phyloP scores from a whole-genome alignment of 2,888 invertebrate species.

The Drosophila recens region DNA sequence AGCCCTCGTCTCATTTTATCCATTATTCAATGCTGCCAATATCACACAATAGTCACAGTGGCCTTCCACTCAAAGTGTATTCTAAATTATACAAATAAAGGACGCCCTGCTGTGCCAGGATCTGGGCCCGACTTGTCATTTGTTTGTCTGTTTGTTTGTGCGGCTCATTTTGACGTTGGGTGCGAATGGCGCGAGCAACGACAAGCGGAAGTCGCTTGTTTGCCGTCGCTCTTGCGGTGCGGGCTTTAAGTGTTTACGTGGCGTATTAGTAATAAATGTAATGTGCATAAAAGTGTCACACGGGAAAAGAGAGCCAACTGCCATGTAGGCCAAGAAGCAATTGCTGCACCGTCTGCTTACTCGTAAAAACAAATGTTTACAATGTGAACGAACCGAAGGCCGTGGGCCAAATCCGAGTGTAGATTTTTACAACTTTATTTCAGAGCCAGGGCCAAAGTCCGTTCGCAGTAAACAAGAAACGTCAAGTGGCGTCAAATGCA shows the following conservation, averaged over 20 bases:
- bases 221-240: slow-evolving; percentile 45
- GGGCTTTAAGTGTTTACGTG: slow-evolving; percentile 78
- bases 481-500: slow-evolving; percentile 73
- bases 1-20: background rate
- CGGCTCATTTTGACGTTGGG: slow-evolving; percentile 44
- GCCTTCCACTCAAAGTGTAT: slow-evolving; percentile 9
- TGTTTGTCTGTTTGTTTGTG: slow-evolving; percentile 43
- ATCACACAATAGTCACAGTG: background rate
- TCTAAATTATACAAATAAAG: slow-evolving; percentile 39
- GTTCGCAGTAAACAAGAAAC: slow-evolving; percentile 37
- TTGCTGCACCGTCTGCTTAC: slow-evolving; percentile 17
- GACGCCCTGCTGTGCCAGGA: slow-evolving; percentile 28
- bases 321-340: slow-evolving; percentile 24
- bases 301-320: slow-evolving; percentile 3
- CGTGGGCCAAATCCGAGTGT: slow-evolving; percentile 28
- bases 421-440: slow-evolving; percentile 73
- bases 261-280: slow-evolving; percentile 78
- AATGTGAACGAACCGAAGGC: slow-evolving; percentile 54
- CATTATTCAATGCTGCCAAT: too few species aligned
- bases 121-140: slow-evolving; percentile 35
- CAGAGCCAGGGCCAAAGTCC: slow-evolving; percentile 24
- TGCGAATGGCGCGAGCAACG: slow-evolving; percentile 32
- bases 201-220: slow-evolving; percentile 68
- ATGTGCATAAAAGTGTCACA: slow-evolving; percentile 64
- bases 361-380: slow-evolving; percentile 64